Evolutionary conservation across 1,140 invertebrate genomes (phyloP), one percentile per base, ranked within the genome.

Genomic region (Mercenaria mercenaria): DNA sequence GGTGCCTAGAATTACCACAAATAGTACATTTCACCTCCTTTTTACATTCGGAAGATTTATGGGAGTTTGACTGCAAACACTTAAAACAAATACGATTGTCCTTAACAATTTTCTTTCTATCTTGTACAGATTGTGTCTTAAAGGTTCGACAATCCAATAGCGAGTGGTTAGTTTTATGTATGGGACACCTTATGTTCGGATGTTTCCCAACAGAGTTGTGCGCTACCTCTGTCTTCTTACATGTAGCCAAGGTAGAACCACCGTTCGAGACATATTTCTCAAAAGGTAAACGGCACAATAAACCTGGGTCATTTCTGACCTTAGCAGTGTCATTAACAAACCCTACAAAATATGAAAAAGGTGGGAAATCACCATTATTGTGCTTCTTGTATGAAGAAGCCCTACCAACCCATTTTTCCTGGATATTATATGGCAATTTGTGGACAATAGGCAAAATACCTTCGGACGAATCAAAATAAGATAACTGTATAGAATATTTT

Each of bases 351-450:
- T 87, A 41, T 15, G 34, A n/a, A 47, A 93, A 93, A 23, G 87
- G 86, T 2, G 89, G 87, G 64, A 77, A 93, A 18, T 39, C 0
- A 23, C 67, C 79, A 39, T 41, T 26, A 39, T 91, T 76, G 6
- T 64, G 0, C 23, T 61, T 77, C 52, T 90, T 92, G 59, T 92
- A 91, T n/a, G 34, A 88, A 0, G 77, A 39, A 15, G 77, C 89
- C 26, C 84, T 56, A 50, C 15, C 41, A 26, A 88, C 82, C 91
- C 93, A 92, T 83, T 91, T 93, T 34, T 93, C 89, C 50, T 93
- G 85, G 13, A 91, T n/a, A 37, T 67, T 64, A 37, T 79, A 61
- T 32, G 92, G 76, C 26, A 93, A 72, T 52, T 92, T 93, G n/a
- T 43, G 39, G 8, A 93, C 85, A 23, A 93, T 87, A 34, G 61